Evolutionary conservation across 2,113 vertebrate genomes (phyloP), one percentile per base, ranked within the genome.

Genomic region (Uria lomvia): DNA sequence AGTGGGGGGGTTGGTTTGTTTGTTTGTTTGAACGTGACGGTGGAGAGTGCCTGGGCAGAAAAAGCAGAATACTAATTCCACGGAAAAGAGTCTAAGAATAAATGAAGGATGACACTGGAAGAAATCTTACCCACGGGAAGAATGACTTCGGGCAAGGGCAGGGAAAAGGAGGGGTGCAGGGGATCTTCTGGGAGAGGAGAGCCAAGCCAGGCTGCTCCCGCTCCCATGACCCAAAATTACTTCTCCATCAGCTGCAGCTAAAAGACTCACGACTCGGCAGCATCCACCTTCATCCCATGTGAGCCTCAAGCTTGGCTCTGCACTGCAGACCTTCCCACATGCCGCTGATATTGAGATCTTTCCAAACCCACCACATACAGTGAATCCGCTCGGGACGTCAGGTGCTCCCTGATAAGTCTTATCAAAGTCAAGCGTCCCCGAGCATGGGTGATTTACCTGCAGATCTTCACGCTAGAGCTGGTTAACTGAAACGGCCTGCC

Each of bases 291-390:
- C 15, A 12, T 9, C n/a, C 52, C 4, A 0, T 11, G 16, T 47
- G 59, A 77, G 38, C 26, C 47, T 26, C 34, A 9, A 36, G 34
- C 4, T 0, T 9, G 60, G 30, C 13, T 55, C 32, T 13, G 52
- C 36, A 15, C 8, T 3, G 0, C 40, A 34, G 30, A 49, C 45
- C 52, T 55, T 27, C 42, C 63, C 60, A 32, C 2, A 0, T 18
- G 11, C 20, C 0, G 0, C 58, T 38, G 40, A 23, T 8, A 32
- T 2, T 1, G 1, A 38, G 20, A 12, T 20, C 63, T 58, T 32
- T 32, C 43, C 55, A 50, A 67, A 43, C 32, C 60, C 49, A 24
- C 20, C 18, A 43, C 43, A 12, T 18, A 5, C 38, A 18, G 27
- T 9, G 12, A 63, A 15, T 30, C 42, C 23, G 21, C 23, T 42